phyloP scores from a whole-genome alignment of 2,888 invertebrate species.

The Hipparchia sbordonii region DNA sequence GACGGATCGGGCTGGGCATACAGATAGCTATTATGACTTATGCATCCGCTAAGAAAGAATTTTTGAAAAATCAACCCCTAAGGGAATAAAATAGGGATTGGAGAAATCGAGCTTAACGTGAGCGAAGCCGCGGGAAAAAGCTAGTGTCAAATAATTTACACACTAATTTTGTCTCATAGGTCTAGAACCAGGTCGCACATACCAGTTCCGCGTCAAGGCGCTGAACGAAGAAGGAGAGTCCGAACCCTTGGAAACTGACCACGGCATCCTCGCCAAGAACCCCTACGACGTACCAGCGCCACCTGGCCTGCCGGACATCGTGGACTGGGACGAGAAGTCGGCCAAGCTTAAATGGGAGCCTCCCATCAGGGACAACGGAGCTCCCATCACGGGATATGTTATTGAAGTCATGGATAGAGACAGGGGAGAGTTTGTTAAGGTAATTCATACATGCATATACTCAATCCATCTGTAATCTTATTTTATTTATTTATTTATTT shows the following conservation, averaged over 20 bases:
- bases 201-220: constrained; percentile 98
- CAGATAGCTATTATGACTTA: no score
- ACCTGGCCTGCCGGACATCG: constrained; percentile 94
- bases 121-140: background rate
- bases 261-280: constrained; percentile 96
- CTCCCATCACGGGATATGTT: constrained; percentile 96
- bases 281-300: constrained; percentile 95
- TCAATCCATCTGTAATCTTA: background rate
- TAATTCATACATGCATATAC: constrained; percentile 34
- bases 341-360: constrained; percentile 96
- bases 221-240: constrained; percentile 98
- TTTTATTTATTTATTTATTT: no score
- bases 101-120: no score
- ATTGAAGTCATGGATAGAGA: constrained; percentile 97
- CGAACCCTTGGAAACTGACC: constrained; percentile 95
- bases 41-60: no score
- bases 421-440: constrained; percentile 91
- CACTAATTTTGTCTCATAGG: constrained; percentile 75
- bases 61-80: no score
- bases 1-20: no score
- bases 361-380: constrained; percentile 94
- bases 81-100: no score
- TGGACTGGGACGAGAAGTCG: constrained; percentile 95
- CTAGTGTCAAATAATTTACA: background rate
- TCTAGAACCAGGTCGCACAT: constrained; percentile 96